Conservation (phyloP, 1,140 invertebrate genomes). For the Euwallacea similis region DNA sequence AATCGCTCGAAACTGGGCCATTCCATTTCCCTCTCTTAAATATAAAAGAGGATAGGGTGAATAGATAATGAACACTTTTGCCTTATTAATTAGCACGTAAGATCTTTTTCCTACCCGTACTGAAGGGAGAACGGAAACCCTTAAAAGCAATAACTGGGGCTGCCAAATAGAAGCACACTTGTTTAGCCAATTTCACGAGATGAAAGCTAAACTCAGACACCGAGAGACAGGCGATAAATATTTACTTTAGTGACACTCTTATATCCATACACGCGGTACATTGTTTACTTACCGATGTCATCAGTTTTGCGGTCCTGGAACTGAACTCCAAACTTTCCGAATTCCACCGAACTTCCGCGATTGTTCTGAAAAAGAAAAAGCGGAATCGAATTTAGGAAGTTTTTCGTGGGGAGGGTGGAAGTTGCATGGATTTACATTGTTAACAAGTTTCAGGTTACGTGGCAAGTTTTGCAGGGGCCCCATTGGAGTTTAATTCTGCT, state of each 20-base stretch:
- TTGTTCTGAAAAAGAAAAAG: conserved; percentile 56
- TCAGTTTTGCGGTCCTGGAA: conserved; percentile 63
- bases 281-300: conserved; percentile 60
- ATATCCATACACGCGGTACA: neutral
- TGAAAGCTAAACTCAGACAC: neutral
- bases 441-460: conserved; percentile 7
- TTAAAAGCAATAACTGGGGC: neutral
- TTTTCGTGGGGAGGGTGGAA: conserved; percentile 3
- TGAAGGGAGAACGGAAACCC: neutral
- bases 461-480: conserved; percentile 5
- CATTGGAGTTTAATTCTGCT: neutral
- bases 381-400: conserved; percentile 10
- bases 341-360: conserved; percentile 63
- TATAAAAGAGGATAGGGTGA: neutral
- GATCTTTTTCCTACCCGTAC: neutral
- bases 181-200: too few relatives aligned
- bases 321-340: conserved; percentile 61
- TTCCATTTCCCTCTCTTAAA: too few relatives aligned
- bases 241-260: neutral
- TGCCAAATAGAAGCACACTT: too few relatives aligned
- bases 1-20: too few relatives aligned
- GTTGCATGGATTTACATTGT: conserved; percentile 23
- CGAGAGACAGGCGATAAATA: too few relatives aligned
- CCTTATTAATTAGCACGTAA: conserved; percentile 5
- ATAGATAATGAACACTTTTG: conserved; percentile 9